Evolutionary conservation across 2,797 vertebrate species (phyloP).

Genomic region (Periophthalmus magnuspinnatus): DNA sequence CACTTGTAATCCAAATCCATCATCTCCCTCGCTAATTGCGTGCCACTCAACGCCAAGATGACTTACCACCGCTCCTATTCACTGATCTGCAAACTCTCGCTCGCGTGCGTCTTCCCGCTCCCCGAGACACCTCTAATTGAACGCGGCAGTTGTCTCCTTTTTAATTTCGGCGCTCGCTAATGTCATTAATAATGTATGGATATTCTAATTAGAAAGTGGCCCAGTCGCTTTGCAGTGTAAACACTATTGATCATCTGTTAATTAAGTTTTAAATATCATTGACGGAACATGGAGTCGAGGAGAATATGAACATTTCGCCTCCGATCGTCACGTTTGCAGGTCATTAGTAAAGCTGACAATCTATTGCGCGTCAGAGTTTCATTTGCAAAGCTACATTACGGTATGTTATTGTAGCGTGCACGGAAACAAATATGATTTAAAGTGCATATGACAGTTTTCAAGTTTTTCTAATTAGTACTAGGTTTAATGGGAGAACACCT

Average conservation of each 20-base stretch:
- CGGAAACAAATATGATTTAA: not conserved
- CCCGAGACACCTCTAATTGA: constrained; percentile 61
- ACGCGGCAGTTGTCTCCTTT: constrained; percentile 75
- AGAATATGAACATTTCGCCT: constrained; percentile 61
- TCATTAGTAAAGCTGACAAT: constrained; percentile 56
- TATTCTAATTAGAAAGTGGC: constrained; percentile 82
- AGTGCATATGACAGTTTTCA: too few relatives aligned
- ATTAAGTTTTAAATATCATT: constrained; percentile 80
- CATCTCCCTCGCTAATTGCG: constrained; percentile 17
- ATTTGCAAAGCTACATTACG: constrained; percentile 11
- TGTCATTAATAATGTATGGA: constrained; percentile 83
- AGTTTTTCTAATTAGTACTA: too few relatives aligned
- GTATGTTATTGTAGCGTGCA: constrained; percentile 17
- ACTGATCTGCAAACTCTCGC: constrained; percentile 25
- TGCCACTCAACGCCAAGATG: constrained; percentile 24
- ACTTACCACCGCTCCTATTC: constrained; percentile 20
- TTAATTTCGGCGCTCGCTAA: constrained; percentile 75
- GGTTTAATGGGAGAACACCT: too few relatives aligned
- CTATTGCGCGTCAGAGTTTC: constrained; percentile 33
- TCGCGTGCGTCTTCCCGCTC: constrained; percentile 28
- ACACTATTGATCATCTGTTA: constrained; percentile 84
- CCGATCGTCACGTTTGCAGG: constrained; percentile 45
- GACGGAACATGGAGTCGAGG: constrained; percentile 63
- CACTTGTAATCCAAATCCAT: constrained; percentile 28
- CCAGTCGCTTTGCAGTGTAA: constrained; percentile 76